Conservation (phyloP, 2,888 invertebrate species). For the Campoletis raptor region DNA sequence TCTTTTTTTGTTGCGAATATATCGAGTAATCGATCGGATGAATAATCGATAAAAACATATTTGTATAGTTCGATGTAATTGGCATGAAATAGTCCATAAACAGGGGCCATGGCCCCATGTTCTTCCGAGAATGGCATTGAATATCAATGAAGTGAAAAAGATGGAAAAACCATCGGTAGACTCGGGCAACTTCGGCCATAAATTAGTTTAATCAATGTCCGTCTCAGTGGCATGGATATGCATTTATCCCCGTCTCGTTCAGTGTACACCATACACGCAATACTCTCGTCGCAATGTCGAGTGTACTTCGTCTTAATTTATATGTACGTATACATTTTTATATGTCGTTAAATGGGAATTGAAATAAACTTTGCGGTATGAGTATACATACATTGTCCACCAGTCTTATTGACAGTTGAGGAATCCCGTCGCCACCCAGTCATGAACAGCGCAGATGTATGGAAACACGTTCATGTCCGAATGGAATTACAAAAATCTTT, state of each 20-base stretch:
- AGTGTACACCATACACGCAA: slow-evolving; percentile 10
- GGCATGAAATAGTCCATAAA: slow-evolving; percentile 23
- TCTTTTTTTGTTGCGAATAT: background rate
- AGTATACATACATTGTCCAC: slow-evolving; percentile 24
- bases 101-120: background rate
- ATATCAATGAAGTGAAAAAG: slow-evolving; percentile 62
- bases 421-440: slow-evolving; percentile 27
- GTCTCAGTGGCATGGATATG: slow-evolving; percentile 17
- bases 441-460: slow-evolving; percentile 9
- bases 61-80: slow-evolving; percentile 9
- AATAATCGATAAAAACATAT: background rate
- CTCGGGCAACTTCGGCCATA: slow-evolving; percentile 49
- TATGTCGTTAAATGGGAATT: slow-evolving; percentile 5
- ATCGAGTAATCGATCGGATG: background rate
- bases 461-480: slow-evolving; percentile 16
- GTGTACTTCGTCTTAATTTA: background rate
- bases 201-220: slow-evolving; percentile 72
- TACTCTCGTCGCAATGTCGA: slow-evolving; percentile 28
- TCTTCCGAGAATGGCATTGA: slow-evolving; percentile 55
- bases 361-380: background rate
- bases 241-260: slow-evolving; percentile 43
- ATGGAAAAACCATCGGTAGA: slow-evolving; percentile 50
- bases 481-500: slow-evolving; percentile 1
- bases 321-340: background rate
- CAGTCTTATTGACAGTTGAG: slow-evolving; percentile 23